Base-by-base conservation (phyloP, 1,140 invertebrate genomes). In the Mycetomoellerius zeteki region DNA sequence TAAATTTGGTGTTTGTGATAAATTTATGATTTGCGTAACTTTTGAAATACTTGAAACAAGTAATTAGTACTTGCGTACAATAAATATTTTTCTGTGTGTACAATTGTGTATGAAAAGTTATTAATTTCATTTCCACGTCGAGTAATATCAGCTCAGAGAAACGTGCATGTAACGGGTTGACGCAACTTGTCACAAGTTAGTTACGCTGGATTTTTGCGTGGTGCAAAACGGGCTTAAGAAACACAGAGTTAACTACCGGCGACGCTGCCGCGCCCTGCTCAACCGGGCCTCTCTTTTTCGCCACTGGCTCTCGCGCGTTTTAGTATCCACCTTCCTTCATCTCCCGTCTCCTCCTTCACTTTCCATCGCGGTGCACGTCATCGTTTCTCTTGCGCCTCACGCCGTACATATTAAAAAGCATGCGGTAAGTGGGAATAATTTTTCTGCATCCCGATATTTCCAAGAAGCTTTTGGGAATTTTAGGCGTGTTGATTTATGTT, bases 271-370 rank as follows among this genome's bases (percentile, higher is more conserved):
- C 73, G 73, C 71, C 24, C n/a, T 85, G 43, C 21, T 65, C 76
- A 67, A 78, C 84, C 73, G 60, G 71, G 50, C 37, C 71, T 76
- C 65, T 58, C 87, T 85, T 85, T 81, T 76, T 62, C 69, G n/a
- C 47, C 30, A 43, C 43, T 77, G 60, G 69, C n/a, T 81, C 69
- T 86, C 65, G 72, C 62, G 52, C 73, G 52, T 77, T 67, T 37
- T 43, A 56, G 47, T 76, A 81, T 52, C 43, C 64, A 77, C 58
- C 69, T 87, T 86, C 37, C 84, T 76, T 47, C 24, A n/a, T 19
- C 50, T 64, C 56, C 47, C 85, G n/a, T 58, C 67, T 86, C 16
- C 47, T 67, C n/a, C 33, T 67, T n/a, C n/a, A 52, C 33, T 27
- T 21, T 52, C 6, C 24, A 27, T 27, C 37, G 16, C 43, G 8